Base-by-base conservation (phyloP, 2,888 invertebrate genomes). In the Belgica antarctica region DNA sequence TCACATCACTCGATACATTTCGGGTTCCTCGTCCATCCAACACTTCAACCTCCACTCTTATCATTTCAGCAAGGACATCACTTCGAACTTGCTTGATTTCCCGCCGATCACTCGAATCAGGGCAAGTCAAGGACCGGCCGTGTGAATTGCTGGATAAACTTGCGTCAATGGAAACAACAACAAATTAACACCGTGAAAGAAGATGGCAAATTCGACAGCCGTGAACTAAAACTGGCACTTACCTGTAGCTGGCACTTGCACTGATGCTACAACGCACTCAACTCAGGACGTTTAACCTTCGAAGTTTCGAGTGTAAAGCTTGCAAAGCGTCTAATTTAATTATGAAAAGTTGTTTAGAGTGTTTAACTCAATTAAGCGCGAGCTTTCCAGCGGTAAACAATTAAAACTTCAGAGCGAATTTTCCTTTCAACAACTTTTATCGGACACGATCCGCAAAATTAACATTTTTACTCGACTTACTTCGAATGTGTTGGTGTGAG, bases 131-230 rank as follows among this genome's bases (percentile, higher is more conserved):
- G n/a, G n/a, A n/a, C n/a, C n/a, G n/a, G n/a, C n/a, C n/a, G n/a
- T n/a, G n/a, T n/a, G n/a, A n/a, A n/a, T n/a, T n/a, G n/a, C n/a
- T 31, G 31, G 41, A 41, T 41, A 12, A 41, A 15, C 31, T 31
- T 31, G 4, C 31, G 31, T 41, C n/a, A 31, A 52, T 7, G 19
- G 22, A 52, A 52, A 22, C 59, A 59, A 59, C 59, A 59, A 59
- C 27, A 59, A 59, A 59, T 25, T 8, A 19, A 27, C 22, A 24
- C 25, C 25, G 15, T n/a, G 59, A 59, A 59, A 59, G 25, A 59
- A 59, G 59, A 59, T 59, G 59, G 59, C 59, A 27, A 59, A n/a
- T n/a, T n/a, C n/a, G n/a, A n/a, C n/a, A n/a, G n/a, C n/a, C 59
- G 24, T 27, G 17, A n/a, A 4, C 1, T 25, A 59, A 27, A 27